Conservation (phyloP, 2,888 invertebrate species). For the Drosophila neoperkinsi region DNA sequence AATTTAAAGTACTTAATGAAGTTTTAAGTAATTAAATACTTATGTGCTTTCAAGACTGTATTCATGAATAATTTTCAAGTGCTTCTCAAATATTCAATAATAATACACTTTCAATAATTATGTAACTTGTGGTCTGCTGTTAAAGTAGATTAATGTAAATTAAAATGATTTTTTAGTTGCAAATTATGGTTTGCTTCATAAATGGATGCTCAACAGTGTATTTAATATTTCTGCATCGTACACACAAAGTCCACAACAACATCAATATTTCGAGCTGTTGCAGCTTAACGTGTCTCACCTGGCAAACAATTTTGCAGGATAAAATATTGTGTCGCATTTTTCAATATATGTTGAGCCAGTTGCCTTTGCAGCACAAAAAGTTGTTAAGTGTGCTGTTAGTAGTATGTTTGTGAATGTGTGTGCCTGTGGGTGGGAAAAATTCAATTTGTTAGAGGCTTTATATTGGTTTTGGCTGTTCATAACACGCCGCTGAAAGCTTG, state of each 20-base stretch:
- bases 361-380: slow-evolving; percentile 56
- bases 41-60: neutral
- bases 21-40: neutral
- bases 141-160: neutral
- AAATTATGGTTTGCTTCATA: slow-evolving; percentile 9
- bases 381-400: slow-evolving; percentile 76
- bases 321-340: slow-evolving; percentile 77
- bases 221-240: slow-evolving; percentile 27
- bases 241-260: slow-evolving; percentile 38
- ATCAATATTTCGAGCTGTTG: slow-evolving; percentile 45
- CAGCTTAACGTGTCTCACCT: slow-evolving; percentile 44
- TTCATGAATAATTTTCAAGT: no score
- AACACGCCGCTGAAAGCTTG: slow-evolving; percentile 64
- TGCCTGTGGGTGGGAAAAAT: slow-evolving; percentile 53
- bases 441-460: slow-evolving; percentile 77
- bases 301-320: slow-evolving; percentile 43
- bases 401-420: slow-evolving; percentile 12
- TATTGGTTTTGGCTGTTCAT: slow-evolving; percentile 61
- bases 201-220: slow-evolving; percentile 29
- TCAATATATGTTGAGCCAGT: slow-evolving; percentile 53
- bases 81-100: no score
- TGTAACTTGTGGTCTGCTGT: neutral
- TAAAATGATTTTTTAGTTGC: neutral
- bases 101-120: no score
- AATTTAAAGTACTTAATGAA: neutral